A percentile compares a stretch with the other conserved stretches of the same genome.
These are phyloP conservation scores for Mactromeris polynyma DNA, from an alignment of 2,888 invertebrate genomes.

Conservation along the genomic window DNA sequence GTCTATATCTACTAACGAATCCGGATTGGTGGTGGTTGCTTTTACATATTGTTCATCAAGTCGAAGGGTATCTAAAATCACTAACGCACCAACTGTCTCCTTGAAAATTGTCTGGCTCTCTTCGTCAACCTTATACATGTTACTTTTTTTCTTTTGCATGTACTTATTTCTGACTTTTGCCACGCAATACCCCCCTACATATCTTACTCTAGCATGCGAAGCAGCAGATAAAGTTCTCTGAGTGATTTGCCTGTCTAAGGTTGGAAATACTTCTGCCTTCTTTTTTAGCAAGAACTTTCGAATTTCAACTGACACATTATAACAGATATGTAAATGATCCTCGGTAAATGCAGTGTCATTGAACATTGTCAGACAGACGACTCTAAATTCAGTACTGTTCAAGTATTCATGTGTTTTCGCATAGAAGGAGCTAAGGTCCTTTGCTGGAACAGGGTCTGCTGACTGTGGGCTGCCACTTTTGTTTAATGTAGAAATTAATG, in stretches of 20 bases:
- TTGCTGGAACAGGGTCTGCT: no score
- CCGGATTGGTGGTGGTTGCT: conserved; percentile 17
- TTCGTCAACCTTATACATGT: conserved; percentile 20
- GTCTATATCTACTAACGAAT: conserved; percentile 6
- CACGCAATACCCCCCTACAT: conserved; percentile 15
- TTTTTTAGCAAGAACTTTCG: conserved; percentile 22
- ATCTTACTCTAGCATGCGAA: conserved; percentile 8
- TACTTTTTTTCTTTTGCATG: not conserved
- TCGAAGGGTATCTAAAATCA: not conserved
- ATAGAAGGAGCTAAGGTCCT: not conserved
- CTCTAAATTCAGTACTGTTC: conserved; percentile 27
- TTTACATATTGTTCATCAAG: conserved; percentile 10
- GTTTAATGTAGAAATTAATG: no score
- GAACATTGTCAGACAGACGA: conserved; percentile 21
- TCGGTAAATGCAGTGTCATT: not conserved
- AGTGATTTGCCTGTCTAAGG: not conserved
- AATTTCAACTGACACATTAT: conserved; percentile 22
- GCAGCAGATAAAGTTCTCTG: conserved; percentile 13
- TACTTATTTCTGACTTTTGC: conserved; percentile 24
- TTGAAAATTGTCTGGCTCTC: not conserved
- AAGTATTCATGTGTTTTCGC: not conserved
- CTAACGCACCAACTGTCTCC: not conserved
- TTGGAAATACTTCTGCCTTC: not conserved
- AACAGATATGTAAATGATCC: conserved; percentile 31
- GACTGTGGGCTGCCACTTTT: no score